A percentile compares a stretch with the other conserved stretches of the same genome.
Conservation (phyloP, 2,113 vertebrate genomes). For the Apteryx mantelli region DNA sequence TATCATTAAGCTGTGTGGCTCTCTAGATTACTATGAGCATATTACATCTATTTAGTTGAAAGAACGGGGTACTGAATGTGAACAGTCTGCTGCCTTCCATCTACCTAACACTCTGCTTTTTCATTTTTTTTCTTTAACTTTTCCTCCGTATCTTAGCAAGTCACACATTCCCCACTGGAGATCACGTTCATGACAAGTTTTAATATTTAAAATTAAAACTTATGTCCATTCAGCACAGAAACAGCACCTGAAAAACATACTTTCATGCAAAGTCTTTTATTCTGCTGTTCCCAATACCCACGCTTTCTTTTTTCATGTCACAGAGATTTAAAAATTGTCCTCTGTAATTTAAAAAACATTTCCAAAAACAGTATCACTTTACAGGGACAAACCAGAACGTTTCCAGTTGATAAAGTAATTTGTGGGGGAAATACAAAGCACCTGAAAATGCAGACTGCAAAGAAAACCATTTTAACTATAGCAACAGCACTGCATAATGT, state of each 20-base stretch:
- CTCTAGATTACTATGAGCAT: conserved; percentile 17
- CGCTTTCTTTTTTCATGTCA: neutral
- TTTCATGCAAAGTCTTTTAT: conserved; percentile 40
- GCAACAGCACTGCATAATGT: conserved; percentile 40
- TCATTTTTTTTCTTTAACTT: conserved; percentile 60
- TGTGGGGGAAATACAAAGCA: neutral
- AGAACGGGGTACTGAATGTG: neutral
- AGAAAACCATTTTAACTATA: conserved; percentile 48
- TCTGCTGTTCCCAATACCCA: conserved; percentile 23
- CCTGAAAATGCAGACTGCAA: conserved; percentile 34
- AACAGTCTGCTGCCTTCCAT: conserved; percentile 69
- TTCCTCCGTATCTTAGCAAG: neutral
- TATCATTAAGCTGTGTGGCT: neutral
- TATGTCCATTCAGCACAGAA: conserved; percentile 59
- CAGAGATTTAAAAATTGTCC: conserved; percentile 56
- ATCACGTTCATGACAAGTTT: conserved; percentile 70
- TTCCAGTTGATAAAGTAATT: conserved; percentile 30
- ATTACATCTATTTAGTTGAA: conserved; percentile 8
- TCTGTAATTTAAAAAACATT: conserved; percentile 46
- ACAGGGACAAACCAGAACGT: conserved; percentile 9
- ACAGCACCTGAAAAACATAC: conserved; percentile 45
- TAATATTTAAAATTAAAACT: conserved; percentile 70
- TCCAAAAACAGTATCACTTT: conserved; percentile 12
- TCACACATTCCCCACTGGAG: conserved; percentile 59
- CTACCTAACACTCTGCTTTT: conserved; percentile 71